Evolutionary conservation across 2,888 invertebrate species (phyloP).

Genomic region (Mycalesis mineus): DNA sequence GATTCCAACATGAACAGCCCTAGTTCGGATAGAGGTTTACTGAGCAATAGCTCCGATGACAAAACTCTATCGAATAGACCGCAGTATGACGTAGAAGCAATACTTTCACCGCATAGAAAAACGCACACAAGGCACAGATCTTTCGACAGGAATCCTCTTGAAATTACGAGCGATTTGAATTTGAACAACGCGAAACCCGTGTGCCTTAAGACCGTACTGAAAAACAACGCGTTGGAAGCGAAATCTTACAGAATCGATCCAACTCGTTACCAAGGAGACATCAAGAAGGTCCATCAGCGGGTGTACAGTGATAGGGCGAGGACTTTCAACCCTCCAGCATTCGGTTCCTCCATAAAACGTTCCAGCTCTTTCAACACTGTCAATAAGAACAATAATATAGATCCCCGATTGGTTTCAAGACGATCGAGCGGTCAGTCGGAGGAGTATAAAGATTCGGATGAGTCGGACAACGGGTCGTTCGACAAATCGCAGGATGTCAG

Average conservation of each 20-base stretch:
- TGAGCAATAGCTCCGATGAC: constrained; percentile 70
- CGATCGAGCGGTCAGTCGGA: constrained; percentile 61
- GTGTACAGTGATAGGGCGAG: constrained; percentile 51
- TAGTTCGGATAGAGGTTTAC: constrained; percentile 51
- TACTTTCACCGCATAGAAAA: constrained; percentile 67
- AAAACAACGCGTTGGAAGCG: constrained; percentile 64
- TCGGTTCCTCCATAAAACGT: constrained; percentile 76
- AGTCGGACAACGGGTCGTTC: constrained; percentile 63
- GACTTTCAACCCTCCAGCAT: constrained; percentile 43
- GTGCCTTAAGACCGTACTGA: constrained; percentile 63
- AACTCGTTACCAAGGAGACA: constrained; percentile 63
- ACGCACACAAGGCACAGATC: constrained; percentile 76
- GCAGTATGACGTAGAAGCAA: constrained; percentile 56
- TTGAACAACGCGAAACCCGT: constrained; percentile 57
- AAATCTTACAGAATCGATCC: constrained; percentile 61
- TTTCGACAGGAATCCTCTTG: constrained; percentile 65
- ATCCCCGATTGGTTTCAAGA: constrained; percentile 47
- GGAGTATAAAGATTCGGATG: constrained; percentile 62
- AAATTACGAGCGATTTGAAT: constrained; percentile 56
- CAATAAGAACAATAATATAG: constrained; percentile 65
- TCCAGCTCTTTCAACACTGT: constrained; percentile 82
- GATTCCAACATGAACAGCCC: constrained; percentile 72
- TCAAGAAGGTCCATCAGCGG: constrained; percentile 50
- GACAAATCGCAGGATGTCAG: constrained; percentile 63
- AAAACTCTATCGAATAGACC: constrained; percentile 66